Percentiles rank a stretch among this genome's conserved stretches.
Conservation (phyloP, 2,797 vertebrate genomes). For the Gephyroberyx darwinii region DNA sequence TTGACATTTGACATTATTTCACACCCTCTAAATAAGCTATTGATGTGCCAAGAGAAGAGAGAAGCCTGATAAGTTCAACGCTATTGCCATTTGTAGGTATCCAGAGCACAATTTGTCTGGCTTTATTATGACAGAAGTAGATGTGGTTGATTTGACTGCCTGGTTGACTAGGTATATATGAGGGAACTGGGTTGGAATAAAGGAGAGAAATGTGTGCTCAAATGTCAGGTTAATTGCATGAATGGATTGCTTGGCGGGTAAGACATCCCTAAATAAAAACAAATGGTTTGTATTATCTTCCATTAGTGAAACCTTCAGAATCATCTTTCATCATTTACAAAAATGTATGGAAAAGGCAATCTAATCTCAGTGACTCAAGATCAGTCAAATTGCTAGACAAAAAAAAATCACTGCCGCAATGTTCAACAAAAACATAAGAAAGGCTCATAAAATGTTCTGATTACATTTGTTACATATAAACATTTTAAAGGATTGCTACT, state of each 20-base stretch:
- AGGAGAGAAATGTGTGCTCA: constrained; percentile 26
- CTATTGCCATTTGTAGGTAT: constrained; percentile 5
- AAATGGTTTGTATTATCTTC: constrained; percentile 41
- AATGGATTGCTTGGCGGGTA: constrained; percentile 47
- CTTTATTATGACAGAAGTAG: constrained; percentile 13
- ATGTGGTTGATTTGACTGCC: constrained; percentile 7
- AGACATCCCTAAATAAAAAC: constrained; percentile 46
- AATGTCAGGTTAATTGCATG: constrained; percentile 53
- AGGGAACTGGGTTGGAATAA: constrained; percentile 23
- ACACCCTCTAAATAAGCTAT: constrained; percentile 26
- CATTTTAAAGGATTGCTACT: constrained; percentile 3
- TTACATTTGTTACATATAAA: constrained; percentile 4
- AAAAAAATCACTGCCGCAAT: constrained; percentile 27
- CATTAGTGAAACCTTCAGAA: constrained; percentile 51
- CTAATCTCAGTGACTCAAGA: constrained; percentile 31
- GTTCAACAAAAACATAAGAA: constrained; percentile 7
- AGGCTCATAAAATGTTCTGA: not conserved
- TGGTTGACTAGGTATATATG: constrained; percentile 8
- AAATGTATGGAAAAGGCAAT: constrained; percentile 24
- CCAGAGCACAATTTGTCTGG: constrained; percentile 16
- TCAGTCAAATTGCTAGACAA: constrained; percentile 28
- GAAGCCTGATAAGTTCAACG: constrained; percentile 4
- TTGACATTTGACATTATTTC: constrained; percentile 25
- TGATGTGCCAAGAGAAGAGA: not conserved
- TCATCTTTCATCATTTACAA: constrained; percentile 54